A percentile compares a stretch with the other conserved stretches of the same genome.
Evolutionary conservation across 2,888 invertebrate genomes (phyloP).

Genomic region (Eristalis arbustorum): DNA sequence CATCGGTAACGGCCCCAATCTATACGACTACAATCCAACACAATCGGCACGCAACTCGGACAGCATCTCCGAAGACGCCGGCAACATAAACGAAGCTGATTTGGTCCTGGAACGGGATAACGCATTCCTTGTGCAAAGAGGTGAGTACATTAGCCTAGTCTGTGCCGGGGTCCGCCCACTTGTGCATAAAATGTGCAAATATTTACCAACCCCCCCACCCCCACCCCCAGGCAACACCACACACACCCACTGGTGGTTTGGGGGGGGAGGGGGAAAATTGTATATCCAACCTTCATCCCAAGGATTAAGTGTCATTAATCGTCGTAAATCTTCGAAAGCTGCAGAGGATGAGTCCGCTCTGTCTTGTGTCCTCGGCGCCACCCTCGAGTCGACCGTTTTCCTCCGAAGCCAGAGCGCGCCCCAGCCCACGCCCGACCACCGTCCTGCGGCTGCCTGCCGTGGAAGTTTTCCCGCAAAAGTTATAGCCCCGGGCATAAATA

Average conservation of each 20-base stretch:
- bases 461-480: conserved; percentile 71
- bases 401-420: background rate
- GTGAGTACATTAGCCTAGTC: conserved; percentile 81
- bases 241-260: background rate
- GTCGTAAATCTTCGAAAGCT: conserved; percentile 69
- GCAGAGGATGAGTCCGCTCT: conserved; percentile 33
- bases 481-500: conserved; percentile 70
- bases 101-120: conserved; percentile 90
- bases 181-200: conserved; percentile 23
- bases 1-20: conserved; percentile 71
- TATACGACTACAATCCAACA: conserved; percentile 82
- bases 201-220: background rate
- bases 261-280: conserved; percentile 13
- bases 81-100: conserved; percentile 91
- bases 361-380: background rate
- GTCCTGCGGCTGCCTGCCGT: conserved; percentile 38
- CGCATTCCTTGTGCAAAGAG: conserved; percentile 91
- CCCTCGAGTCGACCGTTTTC: conserved; percentile 4
- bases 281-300: conserved; percentile 61
- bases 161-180: background rate
- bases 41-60: conserved; percentile 81
- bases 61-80: conserved; percentile 88
- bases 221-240: background rate
- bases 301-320: conserved; percentile 71
- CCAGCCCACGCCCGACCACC: background rate